A percentile compares a stretch with the other conserved stretches of the same genome.
phyloP scores from a whole-genome alignment of 2,797 vertebrate genomes.

The Numenius phaeopus region DNA sequence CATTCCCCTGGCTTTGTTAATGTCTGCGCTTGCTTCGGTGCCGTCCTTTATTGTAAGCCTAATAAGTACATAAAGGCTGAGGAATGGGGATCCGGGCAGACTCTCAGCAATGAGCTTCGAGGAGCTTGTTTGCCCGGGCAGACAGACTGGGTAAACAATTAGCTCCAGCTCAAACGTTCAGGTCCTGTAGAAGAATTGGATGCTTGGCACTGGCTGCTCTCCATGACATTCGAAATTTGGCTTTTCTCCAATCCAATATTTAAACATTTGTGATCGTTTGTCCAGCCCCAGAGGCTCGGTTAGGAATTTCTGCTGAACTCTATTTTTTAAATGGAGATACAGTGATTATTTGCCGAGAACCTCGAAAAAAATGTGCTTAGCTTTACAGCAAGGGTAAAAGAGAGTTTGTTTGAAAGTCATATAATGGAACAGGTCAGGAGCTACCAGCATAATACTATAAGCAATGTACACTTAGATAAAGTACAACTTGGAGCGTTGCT shows the following conservation, averaged over 20 bases:
- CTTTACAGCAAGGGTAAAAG: slow-evolving; percentile 20
- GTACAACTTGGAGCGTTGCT: not conserved
- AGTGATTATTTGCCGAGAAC: not conserved
- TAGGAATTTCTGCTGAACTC: slow-evolving; percentile 23
- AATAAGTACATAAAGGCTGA: slow-evolving; percentile 29
- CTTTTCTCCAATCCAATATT: slow-evolving; percentile 55
- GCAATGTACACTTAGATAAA: not conserved
- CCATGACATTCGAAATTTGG: slow-evolving; percentile 55
- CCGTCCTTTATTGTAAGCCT: slow-evolving; percentile 15
- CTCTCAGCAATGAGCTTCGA: not conserved
- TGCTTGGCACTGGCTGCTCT: slow-evolving; percentile 3
- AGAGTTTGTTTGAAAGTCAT: slow-evolving; percentile 19
- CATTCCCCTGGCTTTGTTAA: slow-evolving; percentile 31
- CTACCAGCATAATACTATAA: not conserved
- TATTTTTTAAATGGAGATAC: not conserved
- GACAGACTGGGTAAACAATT: slow-evolving; percentile 33
- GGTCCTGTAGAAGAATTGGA: slow-evolving; percentile 5
- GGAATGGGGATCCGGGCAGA: not conserved
- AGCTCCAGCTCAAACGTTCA: not conserved
- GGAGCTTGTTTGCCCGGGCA: not conserved
- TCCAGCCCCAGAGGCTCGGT: not conserved
- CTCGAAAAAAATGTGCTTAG: not conserved
- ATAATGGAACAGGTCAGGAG: slow-evolving; percentile 11
- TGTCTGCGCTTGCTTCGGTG: not conserved
- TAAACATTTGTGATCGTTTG: not conserved